phyloP scores from a whole-genome alignment of 2,113 vertebrate species.

The Pluvialis apricaria region DNA sequence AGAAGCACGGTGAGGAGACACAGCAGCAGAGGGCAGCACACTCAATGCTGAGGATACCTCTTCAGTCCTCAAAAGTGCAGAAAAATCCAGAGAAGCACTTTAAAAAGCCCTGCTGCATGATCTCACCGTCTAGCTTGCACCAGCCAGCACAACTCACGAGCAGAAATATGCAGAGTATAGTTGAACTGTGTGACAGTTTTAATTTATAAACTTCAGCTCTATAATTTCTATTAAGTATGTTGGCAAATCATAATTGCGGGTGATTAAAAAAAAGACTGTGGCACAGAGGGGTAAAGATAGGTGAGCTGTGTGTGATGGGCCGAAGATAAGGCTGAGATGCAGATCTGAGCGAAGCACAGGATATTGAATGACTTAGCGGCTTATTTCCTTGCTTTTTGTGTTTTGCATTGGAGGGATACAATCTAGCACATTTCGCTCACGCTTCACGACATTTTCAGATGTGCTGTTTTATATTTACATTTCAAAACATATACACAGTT shows the following conservation, averaged over 20 bases:
- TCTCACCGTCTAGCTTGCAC: background rate
- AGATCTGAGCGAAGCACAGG: background rate
- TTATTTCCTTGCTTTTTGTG: background rate
- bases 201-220: background rate
- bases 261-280: background rate
- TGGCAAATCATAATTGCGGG: background rate
- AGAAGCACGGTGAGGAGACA: background rate
- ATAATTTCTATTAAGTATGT: background rate
- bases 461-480: background rate
- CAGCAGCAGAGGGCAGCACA: conserved; percentile 65
- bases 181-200: background rate
- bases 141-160: background rate
- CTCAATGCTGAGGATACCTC: conserved; percentile 15
- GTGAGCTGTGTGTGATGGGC: background rate
- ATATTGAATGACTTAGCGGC: background rate
- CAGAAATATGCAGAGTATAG: background rate
- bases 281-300: background rate
- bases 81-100: background rate
- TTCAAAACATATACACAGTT: background rate
- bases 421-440: background rate
- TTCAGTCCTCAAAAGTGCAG: background rate
- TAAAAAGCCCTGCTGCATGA: background rate
- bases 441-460: background rate
- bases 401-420: background rate
- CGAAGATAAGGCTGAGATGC: background rate